Evolutionary conservation across 2,797 vertebrate genomes (phyloP), one percentile per base, ranked within the genome.

Genomic region (Diplodus puntazzo): DNA sequence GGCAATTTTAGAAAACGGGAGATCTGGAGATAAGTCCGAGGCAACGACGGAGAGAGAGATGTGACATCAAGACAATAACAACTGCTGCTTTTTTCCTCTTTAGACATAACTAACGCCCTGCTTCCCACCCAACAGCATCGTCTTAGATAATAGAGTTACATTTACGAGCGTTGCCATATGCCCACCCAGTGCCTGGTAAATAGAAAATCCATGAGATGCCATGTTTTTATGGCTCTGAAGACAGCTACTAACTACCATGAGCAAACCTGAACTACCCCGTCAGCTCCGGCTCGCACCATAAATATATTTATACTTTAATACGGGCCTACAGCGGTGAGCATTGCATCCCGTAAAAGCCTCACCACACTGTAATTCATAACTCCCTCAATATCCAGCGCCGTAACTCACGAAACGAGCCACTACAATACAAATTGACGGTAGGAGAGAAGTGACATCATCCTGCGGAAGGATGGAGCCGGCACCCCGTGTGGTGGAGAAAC

Each of bases 371-470:
- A 91, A 92, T 87, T 90, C 91, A 92, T 87, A 88, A 88, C 87
- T 85, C 84, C 86, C 84, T 89, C 87, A 85, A 90, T 82, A 89
- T 85, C 89, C 77, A 73, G 77, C 55, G 20, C 85, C 87, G 68
- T 92, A 88, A 92, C 81, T 92, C 92, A 88, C 0, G 50, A 86
- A 87, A 74, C 46, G 87, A 84, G 85, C 82, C 83, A 17, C 83
- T 20, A 83, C 85, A 70, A 82, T 82, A 77, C 87, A 79, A 87
- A 88, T 55, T 86, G 83, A 78, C 85, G 85, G 75, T 20, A 20
- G 79, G 74, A 75, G 76, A 82, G 55, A 80, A 85, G 89, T 93
- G 91, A 92, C 91, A 90, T 93, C 88, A 96, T 96, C 96, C 96
- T 97, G 85, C 21, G 69, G 87, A 87, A 81, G 82, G 83, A 87